Evolutionary conservation across 2,888 invertebrate species (phyloP).

Genomic region (Monochamus alternatus): DNA sequence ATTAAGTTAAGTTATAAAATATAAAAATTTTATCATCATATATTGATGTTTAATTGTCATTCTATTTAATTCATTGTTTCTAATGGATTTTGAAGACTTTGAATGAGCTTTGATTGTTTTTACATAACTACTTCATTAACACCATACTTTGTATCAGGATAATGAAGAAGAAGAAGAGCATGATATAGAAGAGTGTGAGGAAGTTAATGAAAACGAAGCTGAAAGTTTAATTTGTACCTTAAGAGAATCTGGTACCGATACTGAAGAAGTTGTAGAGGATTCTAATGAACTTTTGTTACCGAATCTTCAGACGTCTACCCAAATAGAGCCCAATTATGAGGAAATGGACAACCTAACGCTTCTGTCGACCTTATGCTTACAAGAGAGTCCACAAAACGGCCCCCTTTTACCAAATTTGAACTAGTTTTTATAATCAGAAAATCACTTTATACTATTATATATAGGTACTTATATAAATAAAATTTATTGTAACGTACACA

Average conservation of each 20-base stretch:
- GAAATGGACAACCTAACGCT: constrained; percentile 70
- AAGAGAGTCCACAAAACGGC: constrained; percentile 55
- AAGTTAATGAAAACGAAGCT: constrained; percentile 60
- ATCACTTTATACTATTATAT: not conserved
- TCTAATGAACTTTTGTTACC: constrained; percentile 53
- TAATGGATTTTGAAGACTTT: too few species aligned
- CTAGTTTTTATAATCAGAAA: constrained; percentile 25
- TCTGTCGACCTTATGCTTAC: constrained; percentile 66
- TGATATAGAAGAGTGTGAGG: constrained; percentile 69
- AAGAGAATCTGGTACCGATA: constrained; percentile 25
- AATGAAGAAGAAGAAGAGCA: constrained; percentile 77
- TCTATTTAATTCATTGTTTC: too few species aligned
- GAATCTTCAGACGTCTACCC: constrained; percentile 43
- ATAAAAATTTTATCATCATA: too few species aligned
- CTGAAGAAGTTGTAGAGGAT: constrained; percentile 4
- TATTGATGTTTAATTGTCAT: too few species aligned
- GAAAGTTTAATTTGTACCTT: constrained; percentile 47
- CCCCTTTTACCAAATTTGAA: constrained; percentile 59
- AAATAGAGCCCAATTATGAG: constrained; percentile 68
- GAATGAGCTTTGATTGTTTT: too few species aligned
- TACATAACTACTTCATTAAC: not conserved
- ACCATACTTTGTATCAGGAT: constrained; percentile 58
- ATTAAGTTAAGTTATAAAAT: too few species aligned
- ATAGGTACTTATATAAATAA: constrained; percentile 13
- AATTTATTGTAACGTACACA: too few species aligned